phyloP scores from a whole-genome alignment of 2,797 vertebrate species.

The Merluccius polli region DNA sequence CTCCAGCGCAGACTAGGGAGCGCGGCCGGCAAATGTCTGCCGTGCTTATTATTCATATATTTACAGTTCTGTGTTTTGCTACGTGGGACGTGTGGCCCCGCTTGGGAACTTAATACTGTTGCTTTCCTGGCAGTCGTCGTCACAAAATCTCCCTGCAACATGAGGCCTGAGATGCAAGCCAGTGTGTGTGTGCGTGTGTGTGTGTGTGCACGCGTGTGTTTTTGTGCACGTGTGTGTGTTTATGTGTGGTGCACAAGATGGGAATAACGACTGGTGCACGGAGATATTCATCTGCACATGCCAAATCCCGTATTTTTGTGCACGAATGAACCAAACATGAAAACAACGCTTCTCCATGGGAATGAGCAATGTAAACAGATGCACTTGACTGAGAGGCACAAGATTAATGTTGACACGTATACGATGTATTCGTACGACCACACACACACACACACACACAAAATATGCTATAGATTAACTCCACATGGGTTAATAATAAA shows the following conservation, averaged over 20 bases:
- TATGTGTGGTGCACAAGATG: background rate
- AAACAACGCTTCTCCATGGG: constrained; percentile 9
- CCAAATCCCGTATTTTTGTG: background rate
- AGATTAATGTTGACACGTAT: constrained; percentile 27
- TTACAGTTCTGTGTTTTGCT: constrained; percentile 1
- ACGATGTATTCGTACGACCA: background rate
- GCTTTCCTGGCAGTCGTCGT: background rate
- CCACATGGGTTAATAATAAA: constrained; percentile 39
- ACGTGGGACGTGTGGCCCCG: background rate
- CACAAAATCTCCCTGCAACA: constrained; percentile 7
- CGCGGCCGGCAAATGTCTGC: background rate
- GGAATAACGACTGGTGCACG: background rate
- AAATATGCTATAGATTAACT: constrained; percentile 45
- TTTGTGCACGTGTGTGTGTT: background rate
- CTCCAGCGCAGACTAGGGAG: background rate
- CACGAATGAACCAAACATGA: background rate
- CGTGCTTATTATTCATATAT: constrained; percentile 1
- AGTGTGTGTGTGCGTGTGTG: background rate
- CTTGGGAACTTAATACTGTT: constrained; percentile 2
- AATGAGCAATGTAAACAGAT: constrained; percentile 28
- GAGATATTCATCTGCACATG: constrained; percentile 8
- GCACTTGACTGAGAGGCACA: constrained; percentile 11
- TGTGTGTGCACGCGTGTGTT: too few relatives aligned
- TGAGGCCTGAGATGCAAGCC: background rate
- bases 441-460: constrained; percentile 13